phyloP scores from a whole-genome alignment of 1,140 invertebrate species.

The Drosophila persimilis region DNA sequence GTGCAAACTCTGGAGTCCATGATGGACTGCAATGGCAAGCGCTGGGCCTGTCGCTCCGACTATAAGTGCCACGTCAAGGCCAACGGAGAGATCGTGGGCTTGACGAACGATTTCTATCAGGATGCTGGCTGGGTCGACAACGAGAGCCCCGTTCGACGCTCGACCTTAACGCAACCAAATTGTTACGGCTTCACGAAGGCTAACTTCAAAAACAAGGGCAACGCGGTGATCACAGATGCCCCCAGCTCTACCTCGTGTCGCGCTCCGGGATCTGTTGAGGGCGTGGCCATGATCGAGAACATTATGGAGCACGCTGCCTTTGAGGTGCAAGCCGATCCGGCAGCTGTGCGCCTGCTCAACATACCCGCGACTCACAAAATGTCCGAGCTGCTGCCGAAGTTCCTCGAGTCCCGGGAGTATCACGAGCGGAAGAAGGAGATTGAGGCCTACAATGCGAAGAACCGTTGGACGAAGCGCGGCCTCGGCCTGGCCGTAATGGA shows the following conservation, averaged over 20 bases:
- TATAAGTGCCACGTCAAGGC: slow-evolving; percentile 86
- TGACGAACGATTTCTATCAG: slow-evolving; percentile 86
- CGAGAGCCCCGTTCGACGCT: slow-evolving; percentile 83
- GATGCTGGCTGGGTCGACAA: slow-evolving; percentile 87
- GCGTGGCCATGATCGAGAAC: slow-evolving; percentile 88
- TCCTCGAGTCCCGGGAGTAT: slow-evolving; percentile 83
- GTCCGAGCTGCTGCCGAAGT: slow-evolving; percentile 74
- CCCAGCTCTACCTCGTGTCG: slow-evolving; percentile 86
- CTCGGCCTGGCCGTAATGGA: slow-evolving; percentile 85
- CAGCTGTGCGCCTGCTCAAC: slow-evolving; percentile 87
- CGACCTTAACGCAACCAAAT: slow-evolving; percentile 83
- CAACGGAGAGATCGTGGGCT: slow-evolving; percentile 87
- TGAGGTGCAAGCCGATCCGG: slow-evolving; percentile 87
- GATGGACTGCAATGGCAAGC: slow-evolving; percentile 87
- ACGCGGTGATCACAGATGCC: slow-evolving; percentile 86
- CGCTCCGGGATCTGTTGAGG: slow-evolving; percentile 87
- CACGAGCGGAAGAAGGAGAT: slow-evolving; percentile 84
- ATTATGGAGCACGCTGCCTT: slow-evolving; percentile 92
- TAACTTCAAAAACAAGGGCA: slow-evolving; percentile 85
- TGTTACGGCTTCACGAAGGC: slow-evolving; percentile 84
- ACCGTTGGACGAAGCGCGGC: slow-evolving; percentile 88
- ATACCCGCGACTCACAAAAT: slow-evolving; percentile 83
- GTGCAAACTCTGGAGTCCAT: slow-evolving; percentile 87
- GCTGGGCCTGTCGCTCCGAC: slow-evolving; percentile 84
- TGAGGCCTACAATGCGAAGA: slow-evolving; percentile 85